Conservation (phyloP, 2,888 invertebrate genomes). For the Ethmia dodecea region DNA sequence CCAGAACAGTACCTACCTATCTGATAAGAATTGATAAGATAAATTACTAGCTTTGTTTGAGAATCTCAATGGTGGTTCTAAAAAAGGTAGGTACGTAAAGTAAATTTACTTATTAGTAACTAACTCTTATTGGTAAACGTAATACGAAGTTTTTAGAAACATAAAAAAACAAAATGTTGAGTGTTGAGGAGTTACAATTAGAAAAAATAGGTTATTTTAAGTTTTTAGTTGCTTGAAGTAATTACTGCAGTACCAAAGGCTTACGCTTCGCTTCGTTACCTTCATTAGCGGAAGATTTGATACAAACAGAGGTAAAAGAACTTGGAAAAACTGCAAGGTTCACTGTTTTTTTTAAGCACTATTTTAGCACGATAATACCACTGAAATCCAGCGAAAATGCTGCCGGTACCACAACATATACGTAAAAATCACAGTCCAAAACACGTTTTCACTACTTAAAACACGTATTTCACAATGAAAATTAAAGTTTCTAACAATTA, state of each 20-base stretch:
- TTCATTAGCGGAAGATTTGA: constrained; percentile 44
- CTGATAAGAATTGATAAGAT: constrained; percentile 19
- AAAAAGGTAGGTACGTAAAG: background rate
- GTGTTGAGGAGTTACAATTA: too few species aligned
- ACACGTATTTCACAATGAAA: constrained; percentile 31
- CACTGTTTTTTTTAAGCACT: constrained; percentile 30
- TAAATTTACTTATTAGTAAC: background rate
- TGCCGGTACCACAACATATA: constrained; percentile 19
- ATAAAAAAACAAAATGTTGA: background rate
- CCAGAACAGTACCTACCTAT: too few species aligned
- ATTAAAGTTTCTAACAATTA: constrained; percentile 33
- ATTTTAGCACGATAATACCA: constrained; percentile 27
- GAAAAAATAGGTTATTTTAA: constrained; percentile 1
- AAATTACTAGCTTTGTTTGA: background rate
- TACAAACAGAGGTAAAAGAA: constrained; percentile 50
- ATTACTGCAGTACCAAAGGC: constrained; percentile 42
- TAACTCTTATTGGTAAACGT: background rate
- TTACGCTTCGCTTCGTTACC: constrained; percentile 49
- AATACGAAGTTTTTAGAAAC: background rate
- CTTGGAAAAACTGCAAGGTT: constrained; percentile 38
- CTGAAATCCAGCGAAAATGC: constrained; percentile 29
- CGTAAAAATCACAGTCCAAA: constrained; percentile 21
- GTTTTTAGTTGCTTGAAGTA: constrained; percentile 15
- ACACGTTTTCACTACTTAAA: constrained; percentile 15
- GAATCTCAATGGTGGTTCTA: background rate